Conservation (phyloP, 2,113 vertebrate species). For the Thalassarche chlororhynchos region DNA sequence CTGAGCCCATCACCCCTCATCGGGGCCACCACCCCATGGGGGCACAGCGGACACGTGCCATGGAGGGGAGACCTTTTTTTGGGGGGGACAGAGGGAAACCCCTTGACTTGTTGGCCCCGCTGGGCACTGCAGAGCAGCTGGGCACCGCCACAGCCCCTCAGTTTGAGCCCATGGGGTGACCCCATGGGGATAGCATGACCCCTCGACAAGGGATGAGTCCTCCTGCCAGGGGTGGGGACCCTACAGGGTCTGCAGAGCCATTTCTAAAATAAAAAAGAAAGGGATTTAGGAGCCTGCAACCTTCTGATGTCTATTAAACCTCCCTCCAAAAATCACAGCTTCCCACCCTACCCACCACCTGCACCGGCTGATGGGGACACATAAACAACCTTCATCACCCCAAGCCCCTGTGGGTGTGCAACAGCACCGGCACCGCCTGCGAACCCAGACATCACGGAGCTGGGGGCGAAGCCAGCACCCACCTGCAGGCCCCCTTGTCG, state of each 20-base stretch:
- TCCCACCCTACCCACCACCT: not conserved
- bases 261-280: not conserved
- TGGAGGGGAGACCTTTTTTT: fast-evolving
- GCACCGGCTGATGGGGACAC: not conserved
- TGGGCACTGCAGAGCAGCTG: not conserved
- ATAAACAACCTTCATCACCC: not conserved
- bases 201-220: fast-evolving
- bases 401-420: fast-evolving
- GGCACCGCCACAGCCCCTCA: not conserved
- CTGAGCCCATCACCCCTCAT: not conserved
- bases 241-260: not conserved
- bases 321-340: not conserved
- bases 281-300: not conserved
- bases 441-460: fast-evolving
- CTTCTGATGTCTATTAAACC: not conserved
- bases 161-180: not conserved
- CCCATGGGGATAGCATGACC: not conserved
- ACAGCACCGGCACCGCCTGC: fast-evolving
- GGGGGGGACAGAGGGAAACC: not conserved
- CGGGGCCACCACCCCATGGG: not conserved
- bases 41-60: not conserved
- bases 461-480: not conserved
- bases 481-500: not conserved
- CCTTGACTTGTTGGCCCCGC: not conserved
- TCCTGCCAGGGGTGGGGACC: not conserved